phyloP scores from a whole-genome alignment of 2,888 invertebrate species.

The Dicycla oo region DNA sequence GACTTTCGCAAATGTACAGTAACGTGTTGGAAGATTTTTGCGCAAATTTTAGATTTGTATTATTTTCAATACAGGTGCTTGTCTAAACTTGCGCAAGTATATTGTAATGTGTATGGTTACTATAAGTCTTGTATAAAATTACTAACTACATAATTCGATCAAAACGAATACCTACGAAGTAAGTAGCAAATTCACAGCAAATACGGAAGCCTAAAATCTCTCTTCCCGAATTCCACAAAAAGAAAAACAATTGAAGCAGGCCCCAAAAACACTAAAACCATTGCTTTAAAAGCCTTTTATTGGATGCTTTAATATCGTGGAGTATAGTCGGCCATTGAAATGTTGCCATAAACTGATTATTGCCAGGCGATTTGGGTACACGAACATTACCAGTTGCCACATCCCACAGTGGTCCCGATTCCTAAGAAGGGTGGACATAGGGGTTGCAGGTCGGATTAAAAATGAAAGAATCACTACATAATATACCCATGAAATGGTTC shows the following conservation, averaged over 20 bases:
- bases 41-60: neutral
- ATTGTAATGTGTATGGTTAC: neutral
- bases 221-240: neutral
- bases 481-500: no score
- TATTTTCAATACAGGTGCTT: no score
- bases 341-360: conserved; percentile 64
- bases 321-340: conserved; percentile 54
- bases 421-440: no score
- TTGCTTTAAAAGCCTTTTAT: conserved; percentile 54
- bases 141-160: neutral
- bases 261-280: conserved; percentile 27
- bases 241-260: conserved; percentile 36
- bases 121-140: neutral
- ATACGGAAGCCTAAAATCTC: conserved; percentile 2
- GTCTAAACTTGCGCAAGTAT: neutral
- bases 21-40: neutral
- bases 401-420: no score
- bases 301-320: conserved; percentile 54
- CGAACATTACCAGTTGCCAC: conserved; percentile 43
- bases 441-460: no score
- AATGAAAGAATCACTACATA: no score
- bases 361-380: conserved; percentile 49
- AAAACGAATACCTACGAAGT: neutral
- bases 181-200: neutral
- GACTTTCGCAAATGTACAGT: neutral